Conservation (phyloP, 2,113 vertebrate species). For the Periophthalmus modestus region DNA sequence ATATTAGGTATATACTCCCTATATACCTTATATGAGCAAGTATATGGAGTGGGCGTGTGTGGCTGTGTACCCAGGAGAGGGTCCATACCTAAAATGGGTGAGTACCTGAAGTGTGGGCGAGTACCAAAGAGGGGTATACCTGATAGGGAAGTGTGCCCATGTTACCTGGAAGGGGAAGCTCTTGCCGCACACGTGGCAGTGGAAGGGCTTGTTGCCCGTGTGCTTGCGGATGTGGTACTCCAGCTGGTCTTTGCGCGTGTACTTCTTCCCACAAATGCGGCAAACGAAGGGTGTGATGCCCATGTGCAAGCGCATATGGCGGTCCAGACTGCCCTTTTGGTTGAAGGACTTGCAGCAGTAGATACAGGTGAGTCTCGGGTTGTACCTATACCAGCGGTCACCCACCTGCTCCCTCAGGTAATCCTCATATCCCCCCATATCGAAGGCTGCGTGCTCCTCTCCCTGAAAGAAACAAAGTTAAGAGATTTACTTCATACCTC, state of each 20-base stretch:
- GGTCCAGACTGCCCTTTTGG: conserved; percentile 98
- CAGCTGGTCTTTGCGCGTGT: conserved; percentile 98
- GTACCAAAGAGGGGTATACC: no score
- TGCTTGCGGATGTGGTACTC: conserved; percentile 99
- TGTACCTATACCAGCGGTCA: conserved; percentile 98
- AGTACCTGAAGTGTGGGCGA: no score
- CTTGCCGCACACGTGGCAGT: conserved; percentile 96
- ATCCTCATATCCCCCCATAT: conserved; percentile 94
- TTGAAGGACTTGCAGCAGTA: conserved; percentile 99
- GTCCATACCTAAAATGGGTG: no score
- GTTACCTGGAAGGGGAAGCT: conserved; percentile 93
- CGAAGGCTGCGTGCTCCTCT: conserved; percentile 87
- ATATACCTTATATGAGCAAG: no score
- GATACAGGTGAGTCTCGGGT: conserved; percentile 95
- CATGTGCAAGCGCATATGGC: conserved; percentile 99
- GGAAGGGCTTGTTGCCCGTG: conserved; percentile 98
- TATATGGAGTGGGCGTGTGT: no score
- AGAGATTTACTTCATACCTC: no score
- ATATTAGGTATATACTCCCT: no score
- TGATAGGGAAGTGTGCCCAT: not conserved
- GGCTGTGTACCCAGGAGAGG: no score
- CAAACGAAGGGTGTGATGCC: conserved; percentile 98
- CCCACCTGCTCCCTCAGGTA: conserved; percentile 96
- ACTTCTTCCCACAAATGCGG: conserved; percentile 99
- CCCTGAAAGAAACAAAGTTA: conserved; percentile 69